Base-by-base conservation (phyloP, 1,140 invertebrate genomes). In the Meloidogyne chitwoodi region DNA sequence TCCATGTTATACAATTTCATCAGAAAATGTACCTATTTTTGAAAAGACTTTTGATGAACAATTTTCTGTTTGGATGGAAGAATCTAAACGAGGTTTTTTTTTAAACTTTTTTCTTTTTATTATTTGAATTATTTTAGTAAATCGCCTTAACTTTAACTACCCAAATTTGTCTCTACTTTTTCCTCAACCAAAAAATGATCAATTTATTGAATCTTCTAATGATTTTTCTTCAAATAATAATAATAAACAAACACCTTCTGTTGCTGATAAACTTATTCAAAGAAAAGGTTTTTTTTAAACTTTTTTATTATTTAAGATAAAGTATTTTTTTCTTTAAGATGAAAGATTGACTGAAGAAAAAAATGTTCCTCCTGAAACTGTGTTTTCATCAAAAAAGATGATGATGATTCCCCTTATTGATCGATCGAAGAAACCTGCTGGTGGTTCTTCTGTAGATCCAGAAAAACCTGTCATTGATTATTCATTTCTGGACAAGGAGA, bases 1-100 rank as follows among this genome's bases (percentile, higher is more conserved):
- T 34, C 74, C 74, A 24, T 22, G 22, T 27, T 75, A 75, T 48
- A 22, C 38, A 1, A 27, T 11, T 1, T 16, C 19, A 14, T 48
- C 41, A 12, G 8, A 10, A 26, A 29, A 67, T 29, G n/a, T 11
- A 0, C 64, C 69, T 8, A 19, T 48, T 10, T 73, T 73, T 64
- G 70, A 73, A 11, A 75, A 75, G n/a, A 41, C 69, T 1, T 75
- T 75, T 56, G 74, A 75, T 34, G 64, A 67, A 34, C 12, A 75
- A 73, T 75, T 75, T 61, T 16, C 74, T 22, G 44, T 38, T 31
- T 73, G 64, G 64, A 73, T 75, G 1, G 22, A 34, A 12, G 69
- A 75, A 29, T 2, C 41, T 19, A 38, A 29, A 6, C 61, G 38
- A 69, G 64, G 74, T 75, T 65, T 56, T 56, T n/a, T 56, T 19